Evolutionary conservation across 2,797 vertebrate genomes (phyloP).

Genomic region (Margarornis squamiger): DNA sequence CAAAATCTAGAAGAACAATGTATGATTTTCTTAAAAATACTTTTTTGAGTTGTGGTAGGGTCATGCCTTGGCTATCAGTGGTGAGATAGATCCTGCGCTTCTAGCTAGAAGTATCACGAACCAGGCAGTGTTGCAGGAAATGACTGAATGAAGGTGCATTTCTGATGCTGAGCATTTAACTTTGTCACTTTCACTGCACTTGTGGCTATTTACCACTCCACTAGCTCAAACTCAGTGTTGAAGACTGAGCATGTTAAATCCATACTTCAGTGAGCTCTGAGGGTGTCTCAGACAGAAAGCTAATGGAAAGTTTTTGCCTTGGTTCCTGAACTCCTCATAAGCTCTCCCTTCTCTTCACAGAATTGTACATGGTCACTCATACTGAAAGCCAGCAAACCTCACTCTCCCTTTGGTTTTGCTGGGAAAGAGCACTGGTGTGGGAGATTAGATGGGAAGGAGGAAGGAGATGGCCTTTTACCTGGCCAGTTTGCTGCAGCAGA

Average conservation of each 20-base stretch:
- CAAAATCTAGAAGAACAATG: neutral
- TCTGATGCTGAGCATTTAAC: neutral
- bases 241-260: slow-evolving; percentile 16
- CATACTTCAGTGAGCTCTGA: slow-evolving; percentile 1
- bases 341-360: slow-evolving; percentile 35
- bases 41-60: slow-evolving; percentile 9
- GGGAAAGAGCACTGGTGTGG: slow-evolving; percentile 2
- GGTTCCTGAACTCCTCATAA: slow-evolving; percentile 46
- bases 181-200: neutral
- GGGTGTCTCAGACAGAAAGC: neutral
- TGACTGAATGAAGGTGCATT: neutral
- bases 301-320: slow-evolving; percentile 63
- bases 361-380: neutral
- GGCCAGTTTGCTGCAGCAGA: neutral
- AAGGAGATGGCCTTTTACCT: neutral
- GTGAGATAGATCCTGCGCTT: neutral
- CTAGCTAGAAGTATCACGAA: neutral
- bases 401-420: slow-evolving; percentile 16
- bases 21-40: slow-evolving; percentile 2
- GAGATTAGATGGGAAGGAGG: neutral
- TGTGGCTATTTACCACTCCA: neutral
- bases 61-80: slow-evolving; percentile 36
- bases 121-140: neutral
- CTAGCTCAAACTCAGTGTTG: neutral
- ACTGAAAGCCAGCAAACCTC: slow-evolving; percentile 36